phyloP scores from a whole-genome alignment of 2,888 invertebrate species.

The Penaeus monodon region DNA sequence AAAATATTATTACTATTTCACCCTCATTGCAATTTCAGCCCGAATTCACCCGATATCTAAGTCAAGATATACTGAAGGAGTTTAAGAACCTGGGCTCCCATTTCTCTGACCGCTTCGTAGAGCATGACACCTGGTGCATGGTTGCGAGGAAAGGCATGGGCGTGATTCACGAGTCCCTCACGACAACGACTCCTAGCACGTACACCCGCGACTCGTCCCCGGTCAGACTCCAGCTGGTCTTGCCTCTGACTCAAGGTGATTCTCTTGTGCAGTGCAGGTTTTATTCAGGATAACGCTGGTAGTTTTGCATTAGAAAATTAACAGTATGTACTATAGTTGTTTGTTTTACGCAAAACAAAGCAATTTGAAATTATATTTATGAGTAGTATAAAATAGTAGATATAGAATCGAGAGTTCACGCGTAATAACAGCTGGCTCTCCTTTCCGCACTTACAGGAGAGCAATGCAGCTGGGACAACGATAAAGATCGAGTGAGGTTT shows the following conservation, averaged over 20 bases:
- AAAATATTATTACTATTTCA: not conserved
- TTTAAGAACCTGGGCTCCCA: constrained; percentile 36
- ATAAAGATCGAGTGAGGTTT: constrained; percentile 31
- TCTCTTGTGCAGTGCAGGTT: no score
- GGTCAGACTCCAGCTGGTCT: constrained; percentile 16
- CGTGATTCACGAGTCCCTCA: constrained; percentile 34
- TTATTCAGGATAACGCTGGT: no score
- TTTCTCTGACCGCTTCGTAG: constrained; percentile 27
- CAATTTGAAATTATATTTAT: no score
- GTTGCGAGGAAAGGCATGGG: constrained; percentile 39
- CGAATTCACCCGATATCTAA: constrained; percentile 44
- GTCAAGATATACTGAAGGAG: constrained; percentile 15
- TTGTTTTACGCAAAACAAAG: no score
- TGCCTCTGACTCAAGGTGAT: constrained; percentile 31
- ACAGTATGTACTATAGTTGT: no score
- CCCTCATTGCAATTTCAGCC: constrained; percentile 19
- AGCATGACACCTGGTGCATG: constrained; percentile 45
- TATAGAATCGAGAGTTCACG: no score
- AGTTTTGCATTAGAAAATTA: no score
- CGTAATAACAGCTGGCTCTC: no score
- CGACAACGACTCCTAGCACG: not conserved
- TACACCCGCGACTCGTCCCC: constrained; percentile 25
- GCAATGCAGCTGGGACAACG: constrained; percentile 36
- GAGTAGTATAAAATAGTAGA: no score
- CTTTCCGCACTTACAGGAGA: not conserved